Conservation (phyloP, 1,140 invertebrate species). For the Aleiodes sp. region DNA sequence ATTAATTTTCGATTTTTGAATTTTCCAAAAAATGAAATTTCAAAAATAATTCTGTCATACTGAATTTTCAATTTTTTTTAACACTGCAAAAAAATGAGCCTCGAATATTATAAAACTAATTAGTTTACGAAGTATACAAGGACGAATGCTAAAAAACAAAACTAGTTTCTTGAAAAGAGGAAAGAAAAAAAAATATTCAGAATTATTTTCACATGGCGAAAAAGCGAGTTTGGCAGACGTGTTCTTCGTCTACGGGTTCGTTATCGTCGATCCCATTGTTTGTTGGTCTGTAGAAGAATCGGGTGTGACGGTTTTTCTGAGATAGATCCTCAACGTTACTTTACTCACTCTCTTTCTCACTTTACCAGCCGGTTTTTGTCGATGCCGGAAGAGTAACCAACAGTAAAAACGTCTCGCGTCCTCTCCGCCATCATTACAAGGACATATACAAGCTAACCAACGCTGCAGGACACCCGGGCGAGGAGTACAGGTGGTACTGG, state of each 20-base stretch:
- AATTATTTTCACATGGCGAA: slow-evolving; percentile 19
- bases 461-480: slow-evolving; percentile 37
- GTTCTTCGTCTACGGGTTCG: slow-evolving; percentile 56
- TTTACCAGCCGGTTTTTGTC: slow-evolving; percentile 12
- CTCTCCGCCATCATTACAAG: not conserved
- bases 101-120: too few relatives aligned
- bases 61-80: too few relatives aligned
- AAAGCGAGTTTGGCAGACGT: slow-evolving; percentile 35
- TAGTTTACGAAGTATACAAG: too few relatives aligned
- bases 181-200: not conserved
- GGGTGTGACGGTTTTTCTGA: not conserved
- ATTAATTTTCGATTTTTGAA: too few relatives aligned
- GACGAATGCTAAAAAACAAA: too few relatives aligned
- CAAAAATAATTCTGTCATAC: too few relatives aligned
- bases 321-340: slow-evolving; percentile 6
- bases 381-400: not conserved
- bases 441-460: slow-evolving; percentile 34
- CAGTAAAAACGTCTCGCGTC: not conserved
- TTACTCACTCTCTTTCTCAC: not conserved
- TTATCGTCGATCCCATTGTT: slow-evolving; percentile 58
- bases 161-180: not conserved
- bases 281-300: slow-evolving; percentile 21
- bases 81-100: too few relatives aligned
- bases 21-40: too few relatives aligned
- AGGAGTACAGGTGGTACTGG: slow-evolving; percentile 54